Conservation (phyloP, 2,888 invertebrate genomes). For the Scaeva pyrastri region DNA sequence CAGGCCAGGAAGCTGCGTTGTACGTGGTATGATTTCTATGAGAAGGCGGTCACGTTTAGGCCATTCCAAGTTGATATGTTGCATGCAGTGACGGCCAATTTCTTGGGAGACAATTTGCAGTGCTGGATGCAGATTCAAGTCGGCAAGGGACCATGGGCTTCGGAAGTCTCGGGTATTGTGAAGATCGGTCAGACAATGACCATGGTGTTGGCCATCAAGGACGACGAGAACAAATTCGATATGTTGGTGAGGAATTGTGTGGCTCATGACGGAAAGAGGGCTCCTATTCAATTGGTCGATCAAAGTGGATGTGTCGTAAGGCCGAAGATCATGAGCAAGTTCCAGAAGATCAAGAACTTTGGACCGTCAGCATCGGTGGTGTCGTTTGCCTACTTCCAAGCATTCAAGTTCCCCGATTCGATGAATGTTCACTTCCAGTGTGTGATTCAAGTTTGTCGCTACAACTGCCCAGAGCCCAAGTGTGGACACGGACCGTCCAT, state of each 20-base stretch:
- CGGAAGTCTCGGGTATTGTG: constrained; percentile 97
- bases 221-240: constrained; percentile 97
- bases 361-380: constrained; percentile 97
- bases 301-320: constrained; percentile 96
- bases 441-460: constrained; percentile 96
- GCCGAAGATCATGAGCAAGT: constrained; percentile 97
- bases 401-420: constrained; percentile 98
- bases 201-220: constrained; percentile 97
- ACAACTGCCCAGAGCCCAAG: constrained; percentile 96
- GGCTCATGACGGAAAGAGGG: constrained; percentile 96
- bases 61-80: constrained; percentile 98
- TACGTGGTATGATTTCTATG: constrained; percentile 98
- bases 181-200: constrained; percentile 99
- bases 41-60: constrained; percentile 96
- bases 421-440: constrained; percentile 99
- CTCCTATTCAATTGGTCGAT: constrained; percentile 96
- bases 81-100: constrained; percentile 97
- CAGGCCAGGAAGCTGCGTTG: constrained; percentile 94
- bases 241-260: constrained; percentile 97
- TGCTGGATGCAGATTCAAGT: constrained; percentile 99
- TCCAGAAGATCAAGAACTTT: constrained; percentile 98
- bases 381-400: constrained; percentile 98
- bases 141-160: constrained; percentile 98
- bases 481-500: constrained; percentile 88
- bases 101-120: constrained; percentile 96